phyloP scores from a whole-genome alignment of 2,113 vertebrate genomes.

The Mastomys coucha region DNA sequence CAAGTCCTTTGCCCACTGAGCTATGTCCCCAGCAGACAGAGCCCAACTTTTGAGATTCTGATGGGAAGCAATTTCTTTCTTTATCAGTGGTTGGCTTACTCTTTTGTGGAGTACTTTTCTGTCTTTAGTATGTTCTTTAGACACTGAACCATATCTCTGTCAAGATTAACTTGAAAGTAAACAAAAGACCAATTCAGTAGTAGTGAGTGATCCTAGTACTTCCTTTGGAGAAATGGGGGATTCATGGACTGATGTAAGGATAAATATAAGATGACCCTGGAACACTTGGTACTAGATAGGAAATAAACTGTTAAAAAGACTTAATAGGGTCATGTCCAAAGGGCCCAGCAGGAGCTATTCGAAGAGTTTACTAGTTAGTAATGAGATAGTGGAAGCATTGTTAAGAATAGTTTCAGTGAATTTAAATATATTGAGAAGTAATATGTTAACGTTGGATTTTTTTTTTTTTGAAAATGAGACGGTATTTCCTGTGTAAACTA shows the following conservation, averaged over 20 bases:
- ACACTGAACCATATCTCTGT: background rate
- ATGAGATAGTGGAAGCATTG: background rate
- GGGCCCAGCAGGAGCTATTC: background rate
- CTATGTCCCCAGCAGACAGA: background rate
- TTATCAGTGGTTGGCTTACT: background rate
- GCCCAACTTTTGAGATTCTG: background rate
- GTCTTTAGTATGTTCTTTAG: background rate
- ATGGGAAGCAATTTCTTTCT: background rate
- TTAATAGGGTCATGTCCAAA: background rate
- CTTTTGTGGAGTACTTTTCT: background rate
- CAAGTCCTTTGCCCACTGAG: background rate
- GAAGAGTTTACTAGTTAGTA: background rate
- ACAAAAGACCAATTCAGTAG: background rate
- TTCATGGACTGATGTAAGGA: background rate
- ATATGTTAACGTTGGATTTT: background rate
- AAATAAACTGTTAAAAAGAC: background rate
- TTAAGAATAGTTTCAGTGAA: background rate
- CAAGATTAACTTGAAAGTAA: slow-evolving; percentile 27
- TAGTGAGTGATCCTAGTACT: background rate
- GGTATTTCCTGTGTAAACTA: background rate
- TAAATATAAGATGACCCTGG: background rate
- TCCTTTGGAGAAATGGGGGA: background rate
- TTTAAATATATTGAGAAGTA: slow-evolving; percentile 24
- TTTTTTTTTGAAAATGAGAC: slow-evolving; percentile 27
- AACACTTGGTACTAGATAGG: background rate